phyloP scores from a whole-genome alignment of 2,888 invertebrate species.

The Limnephilus auricula region DNA sequence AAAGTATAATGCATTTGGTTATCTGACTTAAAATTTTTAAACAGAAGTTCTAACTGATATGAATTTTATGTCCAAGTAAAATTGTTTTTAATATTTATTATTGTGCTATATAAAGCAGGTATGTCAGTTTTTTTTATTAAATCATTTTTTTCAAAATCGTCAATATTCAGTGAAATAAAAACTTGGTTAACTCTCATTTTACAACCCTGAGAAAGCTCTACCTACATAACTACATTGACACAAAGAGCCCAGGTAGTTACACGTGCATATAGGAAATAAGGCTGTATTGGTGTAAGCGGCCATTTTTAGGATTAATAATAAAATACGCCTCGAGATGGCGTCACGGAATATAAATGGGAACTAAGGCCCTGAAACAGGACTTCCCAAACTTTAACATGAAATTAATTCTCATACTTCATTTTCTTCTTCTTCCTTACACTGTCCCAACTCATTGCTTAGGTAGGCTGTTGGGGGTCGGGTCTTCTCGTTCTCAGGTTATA shows the following conservation, averaged over 20 bases:
- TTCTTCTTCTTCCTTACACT: no score
- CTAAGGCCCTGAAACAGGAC: constrained; percentile 51
- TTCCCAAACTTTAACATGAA: background rate
- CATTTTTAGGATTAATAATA: constrained; percentile 67
- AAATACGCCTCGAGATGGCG: constrained; percentile 66
- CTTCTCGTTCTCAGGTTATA: no score
- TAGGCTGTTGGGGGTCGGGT: no score
- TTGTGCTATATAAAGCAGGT: no score
- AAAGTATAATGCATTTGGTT: no score
- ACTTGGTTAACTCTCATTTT: background rate
- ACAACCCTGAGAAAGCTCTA: background rate
- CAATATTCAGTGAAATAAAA: background rate
- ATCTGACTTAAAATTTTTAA: no score
- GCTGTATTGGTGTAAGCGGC: constrained; percentile 43
- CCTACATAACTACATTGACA: background rate
- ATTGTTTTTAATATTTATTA: background rate
- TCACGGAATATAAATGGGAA: constrained; percentile 66
- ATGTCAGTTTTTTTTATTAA: no score
- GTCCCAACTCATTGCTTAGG: no score
- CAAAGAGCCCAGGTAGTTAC: constrained; percentile 26
- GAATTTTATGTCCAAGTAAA: no score
- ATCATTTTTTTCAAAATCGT: background rate
- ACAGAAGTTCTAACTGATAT: no score
- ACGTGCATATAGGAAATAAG: background rate
- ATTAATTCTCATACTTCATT: no score